Percentiles rank a stretch among this genome's conserved stretches.
Conservation (phyloP, 2,113 vertebrate species). For the Hypanus sabinus region DNA sequence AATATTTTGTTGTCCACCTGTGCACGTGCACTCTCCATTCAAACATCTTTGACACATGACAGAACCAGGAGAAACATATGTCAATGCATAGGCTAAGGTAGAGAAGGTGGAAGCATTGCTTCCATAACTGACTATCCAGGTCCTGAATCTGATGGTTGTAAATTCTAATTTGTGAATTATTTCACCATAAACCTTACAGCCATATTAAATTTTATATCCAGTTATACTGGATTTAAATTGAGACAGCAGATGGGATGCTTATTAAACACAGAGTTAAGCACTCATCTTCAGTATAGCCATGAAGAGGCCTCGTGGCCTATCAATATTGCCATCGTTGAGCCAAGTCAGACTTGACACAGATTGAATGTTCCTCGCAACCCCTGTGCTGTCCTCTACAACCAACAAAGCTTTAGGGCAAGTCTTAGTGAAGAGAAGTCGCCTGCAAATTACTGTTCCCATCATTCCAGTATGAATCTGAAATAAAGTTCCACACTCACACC, state of each 20-base stretch:
- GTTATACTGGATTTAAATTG: background rate
- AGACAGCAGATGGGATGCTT: background rate
- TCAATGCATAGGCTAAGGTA: background rate
- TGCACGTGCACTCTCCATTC: no score
- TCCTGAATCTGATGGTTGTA: background rate
- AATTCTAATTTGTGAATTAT: background rate
- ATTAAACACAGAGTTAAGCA: background rate
- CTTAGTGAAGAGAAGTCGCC: background rate
- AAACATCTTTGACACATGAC: no score
- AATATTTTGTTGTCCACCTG: no score
- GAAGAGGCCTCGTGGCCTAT: background rate
- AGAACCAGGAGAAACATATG: background rate
- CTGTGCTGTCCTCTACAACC: background rate
- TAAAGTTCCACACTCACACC: background rate
- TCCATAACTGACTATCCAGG: background rate
- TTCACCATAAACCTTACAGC: background rate
- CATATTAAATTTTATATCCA: background rate
- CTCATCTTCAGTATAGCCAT: background rate
- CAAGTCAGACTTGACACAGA: background rate
- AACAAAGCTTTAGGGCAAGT: background rate
- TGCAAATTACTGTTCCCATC: background rate
- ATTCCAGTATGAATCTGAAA: background rate
- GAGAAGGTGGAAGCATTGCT: no score
- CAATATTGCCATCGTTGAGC: background rate
- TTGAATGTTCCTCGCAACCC: background rate